Conservation (phyloP, 2,797 vertebrate species). For the Strix occidentalis region DNA sequence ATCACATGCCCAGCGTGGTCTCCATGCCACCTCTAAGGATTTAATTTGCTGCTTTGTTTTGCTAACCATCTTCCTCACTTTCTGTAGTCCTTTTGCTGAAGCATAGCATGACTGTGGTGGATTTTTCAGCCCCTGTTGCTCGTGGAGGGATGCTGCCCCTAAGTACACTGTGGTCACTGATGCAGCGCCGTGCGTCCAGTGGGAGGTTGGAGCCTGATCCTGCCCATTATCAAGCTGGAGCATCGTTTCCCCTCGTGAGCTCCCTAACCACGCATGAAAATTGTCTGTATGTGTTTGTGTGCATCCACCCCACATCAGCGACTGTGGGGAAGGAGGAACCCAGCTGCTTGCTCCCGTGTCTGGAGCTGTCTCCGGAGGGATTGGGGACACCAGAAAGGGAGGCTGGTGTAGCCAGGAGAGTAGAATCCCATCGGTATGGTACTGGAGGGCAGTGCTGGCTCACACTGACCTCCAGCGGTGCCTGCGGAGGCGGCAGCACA, state of each 20-base stretch:
- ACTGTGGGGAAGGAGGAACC: no score
- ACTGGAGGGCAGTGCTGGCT: not conserved
- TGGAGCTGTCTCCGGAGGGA: not conserved
- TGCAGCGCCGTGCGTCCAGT: not conserved
- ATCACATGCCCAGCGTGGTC: rapidly evolving
- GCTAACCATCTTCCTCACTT: not conserved
- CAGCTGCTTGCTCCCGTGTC: not conserved
- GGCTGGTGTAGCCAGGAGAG: not conserved
- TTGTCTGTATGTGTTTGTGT: not conserved
- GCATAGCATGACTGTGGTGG: not conserved
- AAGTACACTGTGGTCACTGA: not conserved
- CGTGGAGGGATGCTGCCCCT: not conserved
- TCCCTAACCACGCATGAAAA: not conserved
- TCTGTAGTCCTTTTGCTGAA: not conserved
- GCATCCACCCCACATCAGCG: not conserved
- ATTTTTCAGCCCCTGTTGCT: not conserved
- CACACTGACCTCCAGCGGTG: slow-evolving; percentile 24
- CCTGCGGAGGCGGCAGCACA: not conserved
- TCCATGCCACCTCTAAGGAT: not conserved
- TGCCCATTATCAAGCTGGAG: not conserved
- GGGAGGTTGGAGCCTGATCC: not conserved
- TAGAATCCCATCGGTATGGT: not conserved
- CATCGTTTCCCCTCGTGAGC: not conserved
- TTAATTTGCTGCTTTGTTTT: not conserved
- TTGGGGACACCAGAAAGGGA: not conserved